These are phyloP conservation scores for Vespertilio murinus DNA, from an alignment of 2,797 vertebrate species.

Conservation along the genomic window DNA sequence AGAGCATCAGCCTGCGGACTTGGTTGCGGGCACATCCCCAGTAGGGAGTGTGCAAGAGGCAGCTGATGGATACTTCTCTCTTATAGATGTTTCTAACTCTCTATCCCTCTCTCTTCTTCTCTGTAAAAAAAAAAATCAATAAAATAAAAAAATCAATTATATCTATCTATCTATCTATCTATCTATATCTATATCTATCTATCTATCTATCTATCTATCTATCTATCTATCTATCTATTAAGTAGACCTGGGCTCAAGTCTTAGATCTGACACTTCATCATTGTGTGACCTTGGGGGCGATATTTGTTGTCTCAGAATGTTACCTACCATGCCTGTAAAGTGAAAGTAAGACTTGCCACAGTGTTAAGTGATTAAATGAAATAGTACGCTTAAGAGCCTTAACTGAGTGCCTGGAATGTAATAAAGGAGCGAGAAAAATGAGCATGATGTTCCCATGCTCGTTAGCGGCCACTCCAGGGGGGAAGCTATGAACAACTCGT, in stretches of 20 bases:
- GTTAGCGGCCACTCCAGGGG: neutral
- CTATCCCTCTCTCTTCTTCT: too few species aligned
- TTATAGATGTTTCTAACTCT: too few species aligned
- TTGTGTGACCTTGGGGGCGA: neutral
- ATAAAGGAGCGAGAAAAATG: neutral
- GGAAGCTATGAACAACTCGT: neutral
- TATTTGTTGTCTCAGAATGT: neutral
- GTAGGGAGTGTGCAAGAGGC: too few species aligned
- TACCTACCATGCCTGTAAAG: neutral
- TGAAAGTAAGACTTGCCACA: neutral
- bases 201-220: too few species aligned
- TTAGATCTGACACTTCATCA: neutral
- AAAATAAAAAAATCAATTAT: too few species aligned
- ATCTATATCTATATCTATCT: too few species aligned
- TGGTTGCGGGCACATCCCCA: too few species aligned
- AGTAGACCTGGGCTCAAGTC: neutral
- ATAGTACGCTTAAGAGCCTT: neutral
- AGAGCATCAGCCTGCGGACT: too few species aligned
- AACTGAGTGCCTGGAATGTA: neutral
- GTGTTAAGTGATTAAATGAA: neutral
- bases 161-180: too few species aligned
- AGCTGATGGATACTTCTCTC: too few species aligned
- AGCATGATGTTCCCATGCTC: accelerated
- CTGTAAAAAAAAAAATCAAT: too few species aligned
- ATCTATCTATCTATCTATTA: too few species aligned